A percentile compares a stretch with the other conserved stretches of the same genome.
These are phyloP conservation scores for Stictocephala bisonia DNA, from an alignment of 2,888 invertebrate genomes.

Conservation along the genomic window DNA sequence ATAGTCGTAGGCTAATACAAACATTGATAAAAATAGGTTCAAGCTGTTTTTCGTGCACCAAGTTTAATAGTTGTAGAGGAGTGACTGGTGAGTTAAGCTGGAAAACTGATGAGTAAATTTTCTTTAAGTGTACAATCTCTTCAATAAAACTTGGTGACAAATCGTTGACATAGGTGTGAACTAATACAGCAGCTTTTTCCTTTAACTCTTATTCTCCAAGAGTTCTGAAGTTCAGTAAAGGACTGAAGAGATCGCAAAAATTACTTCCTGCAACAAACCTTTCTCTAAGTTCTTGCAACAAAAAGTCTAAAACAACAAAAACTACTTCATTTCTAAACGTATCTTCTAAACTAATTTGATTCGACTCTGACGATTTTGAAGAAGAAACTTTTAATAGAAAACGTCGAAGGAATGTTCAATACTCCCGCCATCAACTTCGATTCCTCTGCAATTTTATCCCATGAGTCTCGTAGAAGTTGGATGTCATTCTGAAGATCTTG, in stretches of 20 bases:
- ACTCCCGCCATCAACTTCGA: background rate
- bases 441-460: constrained; percentile 9
- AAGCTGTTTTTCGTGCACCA: constrained; percentile 7
- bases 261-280: background rate
- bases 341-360: background rate
- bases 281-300: background rate
- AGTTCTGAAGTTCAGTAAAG: background rate
- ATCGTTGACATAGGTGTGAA: background rate
- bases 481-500: constrained; percentile 19
- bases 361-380: no score
- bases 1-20: background rate
- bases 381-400: background rate
- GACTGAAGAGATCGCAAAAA: background rate
- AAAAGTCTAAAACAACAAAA: background rate
- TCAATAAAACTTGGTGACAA: background rate
- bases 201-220: background rate
- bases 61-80: constrained; percentile 13
- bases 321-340: background rate
- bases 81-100: background rate
- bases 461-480: constrained; percentile 8
- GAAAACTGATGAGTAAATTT: background rate
- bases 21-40: constrained; percentile 11
- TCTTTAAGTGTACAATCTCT: constrained; percentile 1
- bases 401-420: background rate
- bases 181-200: background rate